These are phyloP conservation scores for Dendrocopos noguchii DNA, from an alignment of 2,113 vertebrate species.

Conservation along the genomic window DNA sequence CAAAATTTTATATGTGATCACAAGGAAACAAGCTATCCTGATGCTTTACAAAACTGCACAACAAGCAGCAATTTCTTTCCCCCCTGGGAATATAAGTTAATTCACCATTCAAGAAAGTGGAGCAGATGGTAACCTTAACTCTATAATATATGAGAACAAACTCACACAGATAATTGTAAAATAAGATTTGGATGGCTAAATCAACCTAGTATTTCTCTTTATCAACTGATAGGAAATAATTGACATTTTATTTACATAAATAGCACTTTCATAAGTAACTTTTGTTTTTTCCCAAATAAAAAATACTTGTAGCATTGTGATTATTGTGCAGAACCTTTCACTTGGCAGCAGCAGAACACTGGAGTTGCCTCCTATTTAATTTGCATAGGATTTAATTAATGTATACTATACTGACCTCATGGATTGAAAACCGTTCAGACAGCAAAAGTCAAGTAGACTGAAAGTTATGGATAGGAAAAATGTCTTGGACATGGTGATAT, in stretches of 20 bases:
- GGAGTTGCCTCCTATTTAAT: background rate
- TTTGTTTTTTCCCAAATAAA: background rate
- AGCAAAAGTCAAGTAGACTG: background rate
- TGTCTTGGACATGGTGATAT: background rate
- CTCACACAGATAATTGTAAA: background rate
- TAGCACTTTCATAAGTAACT: background rate
- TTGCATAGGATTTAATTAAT: background rate
- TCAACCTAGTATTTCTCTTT: background rate
- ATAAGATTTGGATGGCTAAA: background rate
- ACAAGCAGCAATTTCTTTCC: background rate
- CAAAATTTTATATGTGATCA: background rate
- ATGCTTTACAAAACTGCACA: background rate
- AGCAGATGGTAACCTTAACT: background rate
- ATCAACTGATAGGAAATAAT: background rate
- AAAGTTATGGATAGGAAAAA: background rate
- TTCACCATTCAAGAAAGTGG: background rate
- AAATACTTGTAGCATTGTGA: background rate
- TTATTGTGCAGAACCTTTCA: background rate
- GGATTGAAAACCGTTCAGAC: background rate
- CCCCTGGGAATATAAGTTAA: background rate
- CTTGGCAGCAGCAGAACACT: background rate
- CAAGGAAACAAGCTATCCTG: background rate
- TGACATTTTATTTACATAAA: background rate
- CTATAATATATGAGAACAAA: background rate
- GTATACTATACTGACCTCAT: background rate